These are phyloP conservation scores for Pipistrellus pygmaeus DNA, from an alignment of 2,797 vertebrate species.

Conservation along the genomic window DNA sequence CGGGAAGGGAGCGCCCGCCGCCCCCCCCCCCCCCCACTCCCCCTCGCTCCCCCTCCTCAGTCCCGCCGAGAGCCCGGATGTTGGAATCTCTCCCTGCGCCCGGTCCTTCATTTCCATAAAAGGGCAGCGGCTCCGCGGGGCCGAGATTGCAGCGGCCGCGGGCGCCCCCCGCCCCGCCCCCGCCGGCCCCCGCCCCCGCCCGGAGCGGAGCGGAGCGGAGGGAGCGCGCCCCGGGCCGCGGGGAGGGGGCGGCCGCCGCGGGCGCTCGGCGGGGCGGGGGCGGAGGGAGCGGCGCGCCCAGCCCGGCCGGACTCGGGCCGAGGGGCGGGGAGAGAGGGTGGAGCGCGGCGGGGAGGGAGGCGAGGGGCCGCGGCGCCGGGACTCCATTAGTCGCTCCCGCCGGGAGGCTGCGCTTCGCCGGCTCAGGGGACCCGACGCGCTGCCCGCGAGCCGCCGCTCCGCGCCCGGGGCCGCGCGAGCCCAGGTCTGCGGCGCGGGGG, in stretches of 20 bases:
- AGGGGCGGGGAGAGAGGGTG: slow-evolving; percentile 72
- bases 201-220: not conserved
- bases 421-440: not conserved
- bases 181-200: not conserved
- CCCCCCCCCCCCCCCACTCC: not conserved
- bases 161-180: slow-evolving; percentile 39
- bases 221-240: not conserved
- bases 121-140: slow-evolving; percentile 82
- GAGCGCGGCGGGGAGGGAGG: slow-evolving; percentile 47
- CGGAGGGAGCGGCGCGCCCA: slow-evolving; percentile 62
- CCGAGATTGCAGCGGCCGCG: slow-evolving; percentile 69
- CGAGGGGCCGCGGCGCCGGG: slow-evolving; percentile 57
- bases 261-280: slow-evolving; percentile 32
- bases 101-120: slow-evolving; percentile 86
- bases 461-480: not conserved
- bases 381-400: slow-evolving; percentile 68
- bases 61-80: slow-evolving; percentile 85
- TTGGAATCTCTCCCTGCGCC: slow-evolving; percentile 82
- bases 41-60: slow-evolving; percentile 67
- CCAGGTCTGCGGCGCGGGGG: not conserved
- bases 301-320: not conserved
- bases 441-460: not conserved
- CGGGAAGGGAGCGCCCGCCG: slow-evolving; percentile 21
- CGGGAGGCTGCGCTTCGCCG: slow-evolving; percentile 28
- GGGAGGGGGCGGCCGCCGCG: not conserved